Conservation (phyloP, 2,888 invertebrate species). For the Exephanes ischioxanthus region DNA sequence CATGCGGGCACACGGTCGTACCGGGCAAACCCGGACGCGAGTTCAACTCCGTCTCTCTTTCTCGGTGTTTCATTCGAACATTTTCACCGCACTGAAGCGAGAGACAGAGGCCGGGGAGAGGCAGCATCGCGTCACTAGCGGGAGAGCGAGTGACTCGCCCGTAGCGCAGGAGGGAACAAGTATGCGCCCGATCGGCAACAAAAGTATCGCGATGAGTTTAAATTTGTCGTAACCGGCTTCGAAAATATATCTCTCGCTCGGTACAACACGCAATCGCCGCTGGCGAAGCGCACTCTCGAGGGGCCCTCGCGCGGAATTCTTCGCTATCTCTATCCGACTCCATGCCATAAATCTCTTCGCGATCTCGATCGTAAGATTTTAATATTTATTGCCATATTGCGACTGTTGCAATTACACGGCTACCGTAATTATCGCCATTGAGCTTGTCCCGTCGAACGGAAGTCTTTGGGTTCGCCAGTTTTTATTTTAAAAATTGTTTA, state of each 20-base stretch:
- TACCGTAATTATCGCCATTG: conserved; percentile 9
- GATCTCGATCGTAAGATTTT: conserved; percentile 24
- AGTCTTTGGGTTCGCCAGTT: conserved; percentile 3
- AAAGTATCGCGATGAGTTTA: conserved; percentile 51
- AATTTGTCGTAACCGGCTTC: conserved; percentile 50
- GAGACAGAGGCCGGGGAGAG: background rate
- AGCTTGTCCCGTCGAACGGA: background rate
- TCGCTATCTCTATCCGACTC: background rate
- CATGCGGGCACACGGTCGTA: conserved; percentile 51
- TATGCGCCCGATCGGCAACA: conserved; percentile 32
- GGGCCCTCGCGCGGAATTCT: background rate
- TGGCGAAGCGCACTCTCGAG: background rate
- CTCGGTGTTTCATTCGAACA: conserved; percentile 14
- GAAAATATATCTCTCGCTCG: conserved; percentile 24
- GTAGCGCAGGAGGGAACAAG: conserved; percentile 13
- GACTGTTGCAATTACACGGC: conserved; percentile 30
- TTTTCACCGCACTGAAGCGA: conserved; percentile 8
- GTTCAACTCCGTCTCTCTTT: conserved; percentile 47
- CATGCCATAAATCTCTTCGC: background rate
- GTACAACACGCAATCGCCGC: background rate
- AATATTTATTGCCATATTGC: conserved; percentile 14
- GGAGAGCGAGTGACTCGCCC: conserved; percentile 3
- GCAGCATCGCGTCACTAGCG: background rate
- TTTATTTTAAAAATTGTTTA: background rate
- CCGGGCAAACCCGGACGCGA: conserved; percentile 65